Conservation (phyloP, 2,888 invertebrate species). For the Drosophila cognata region DNA sequence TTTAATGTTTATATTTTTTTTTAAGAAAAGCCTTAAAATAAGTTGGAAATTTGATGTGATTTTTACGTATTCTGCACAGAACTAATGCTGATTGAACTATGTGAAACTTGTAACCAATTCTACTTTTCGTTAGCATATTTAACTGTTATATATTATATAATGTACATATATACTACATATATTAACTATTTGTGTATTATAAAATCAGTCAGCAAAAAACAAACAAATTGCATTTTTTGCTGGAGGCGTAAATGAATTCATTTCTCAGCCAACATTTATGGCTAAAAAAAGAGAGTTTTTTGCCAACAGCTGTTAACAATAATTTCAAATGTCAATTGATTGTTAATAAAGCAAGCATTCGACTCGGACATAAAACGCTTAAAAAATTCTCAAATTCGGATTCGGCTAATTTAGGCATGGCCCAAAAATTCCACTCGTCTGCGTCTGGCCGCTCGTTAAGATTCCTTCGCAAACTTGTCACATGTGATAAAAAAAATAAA, state of each 20-base stretch:
- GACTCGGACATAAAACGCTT: background rate
- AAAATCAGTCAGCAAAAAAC: too few relatives aligned
- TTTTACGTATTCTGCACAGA: background rate
- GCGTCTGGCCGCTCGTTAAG: background rate
- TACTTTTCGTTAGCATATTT: background rate
- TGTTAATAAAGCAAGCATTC: background rate
- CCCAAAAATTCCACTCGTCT: background rate
- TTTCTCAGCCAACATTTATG: too few relatives aligned
- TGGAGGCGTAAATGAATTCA: too few relatives aligned
- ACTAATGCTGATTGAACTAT: background rate
- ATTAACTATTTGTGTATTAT: background rate
- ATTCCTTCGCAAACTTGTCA: background rate
- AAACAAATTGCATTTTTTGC: too few relatives aligned
- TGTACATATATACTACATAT: background rate
- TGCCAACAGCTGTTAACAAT: background rate
- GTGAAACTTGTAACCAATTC: too few relatives aligned
- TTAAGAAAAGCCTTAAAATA: background rate
- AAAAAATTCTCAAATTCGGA: background rate
- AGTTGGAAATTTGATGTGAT: background rate
- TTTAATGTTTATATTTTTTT: background rate
- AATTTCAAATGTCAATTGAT: background rate
- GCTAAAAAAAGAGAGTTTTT: background rate
- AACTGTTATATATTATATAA: background rate
- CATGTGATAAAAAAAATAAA: slow-evolving; percentile 5
- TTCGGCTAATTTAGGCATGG: background rate